These are phyloP conservation scores for Rhodeus uyekii DNA, from an alignment of 2,797 vertebrate genomes.

Conservation along the genomic window DNA sequence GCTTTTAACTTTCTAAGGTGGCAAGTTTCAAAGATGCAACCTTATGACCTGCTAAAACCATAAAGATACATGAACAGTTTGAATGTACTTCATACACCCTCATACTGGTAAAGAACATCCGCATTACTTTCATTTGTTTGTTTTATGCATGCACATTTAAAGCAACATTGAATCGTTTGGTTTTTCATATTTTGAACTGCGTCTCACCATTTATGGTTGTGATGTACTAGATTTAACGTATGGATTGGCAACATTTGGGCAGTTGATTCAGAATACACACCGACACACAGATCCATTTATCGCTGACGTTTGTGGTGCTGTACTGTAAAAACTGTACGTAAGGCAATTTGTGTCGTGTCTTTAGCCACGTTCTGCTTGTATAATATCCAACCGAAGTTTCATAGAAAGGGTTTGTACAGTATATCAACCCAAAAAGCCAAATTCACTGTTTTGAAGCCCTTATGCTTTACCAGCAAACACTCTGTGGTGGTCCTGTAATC, in stretches of 20 bases:
- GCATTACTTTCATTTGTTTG: slow-evolving; percentile 28
- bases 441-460: slow-evolving; percentile 11
- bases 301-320: slow-evolving; percentile 61
- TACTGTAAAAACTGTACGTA: slow-evolving; percentile 63
- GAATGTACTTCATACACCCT: slow-evolving; percentile 69
- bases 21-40: background rate
- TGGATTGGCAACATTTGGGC: slow-evolving; percentile 51
- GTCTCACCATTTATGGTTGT: slow-evolving; percentile 13
- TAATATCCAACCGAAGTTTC: slow-evolving; percentile 8
- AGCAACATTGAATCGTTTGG: slow-evolving; percentile 19
- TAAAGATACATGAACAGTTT: slow-evolving; percentile 55
- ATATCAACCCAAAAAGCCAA: slow-evolving; percentile 11
- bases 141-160: slow-evolving; percentile 53
- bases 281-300: slow-evolving; percentile 58
- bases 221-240: slow-evolving; percentile 6
- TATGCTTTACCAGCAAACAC: slow-evolving; percentile 13
- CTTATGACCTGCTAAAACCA: slow-evolving; percentile 58
- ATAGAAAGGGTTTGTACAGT: slow-evolving; percentile 35
- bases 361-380: slow-evolving; percentile 44
- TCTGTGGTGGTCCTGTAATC: slow-evolving; percentile 1
- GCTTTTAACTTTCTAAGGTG: slow-evolving; percentile 20
- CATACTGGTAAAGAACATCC: slow-evolving; percentile 53
- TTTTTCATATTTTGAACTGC: slow-evolving; percentile 29
- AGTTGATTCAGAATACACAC: slow-evolving; percentile 59
- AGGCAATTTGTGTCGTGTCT: slow-evolving; percentile 22